Evolutionary conservation across 2,113 vertebrate species (phyloP).

Genomic region (Callorhinus ursinus): DNA sequence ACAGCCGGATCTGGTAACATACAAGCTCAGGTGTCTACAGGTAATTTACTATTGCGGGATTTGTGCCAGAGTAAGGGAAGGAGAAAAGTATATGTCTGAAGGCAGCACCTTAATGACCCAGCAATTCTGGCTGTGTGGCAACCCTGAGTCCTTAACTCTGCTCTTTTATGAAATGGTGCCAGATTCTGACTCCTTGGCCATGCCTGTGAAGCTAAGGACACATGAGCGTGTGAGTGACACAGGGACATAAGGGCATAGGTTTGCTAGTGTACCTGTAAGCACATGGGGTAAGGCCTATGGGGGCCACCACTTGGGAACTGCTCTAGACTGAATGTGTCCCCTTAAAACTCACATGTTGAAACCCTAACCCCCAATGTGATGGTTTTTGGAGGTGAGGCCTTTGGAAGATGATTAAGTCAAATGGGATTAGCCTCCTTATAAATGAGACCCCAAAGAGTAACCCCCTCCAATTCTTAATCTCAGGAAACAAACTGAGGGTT

Average conservation of each 20-base stretch:
- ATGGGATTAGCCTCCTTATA: not conserved
- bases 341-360: not conserved
- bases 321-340: not conserved
- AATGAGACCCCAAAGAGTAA: not conserved
- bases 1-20: not conserved
- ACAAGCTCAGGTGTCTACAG: not conserved
- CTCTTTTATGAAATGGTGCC: not conserved
- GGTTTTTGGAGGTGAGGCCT: not conserved
- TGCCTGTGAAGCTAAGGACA: not conserved
- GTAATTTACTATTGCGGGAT: not conserved
- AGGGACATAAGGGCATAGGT: not conserved
- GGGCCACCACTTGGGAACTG: not conserved
- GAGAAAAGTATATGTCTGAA: not conserved
- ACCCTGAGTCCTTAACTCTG: not conserved
- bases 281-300: not conserved
- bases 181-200: not conserved
- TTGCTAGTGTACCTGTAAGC: not conserved
- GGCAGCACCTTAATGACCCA: not conserved
- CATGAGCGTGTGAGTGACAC: not conserved
- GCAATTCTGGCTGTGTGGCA: not conserved
- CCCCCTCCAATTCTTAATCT: too few relatives aligned
- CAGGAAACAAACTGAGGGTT: too few relatives aligned
- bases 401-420: not conserved
- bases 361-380: not conserved
- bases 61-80: not conserved